Conservation (phyloP, 2,888 invertebrate species). For the Drosophila falleni region DNA sequence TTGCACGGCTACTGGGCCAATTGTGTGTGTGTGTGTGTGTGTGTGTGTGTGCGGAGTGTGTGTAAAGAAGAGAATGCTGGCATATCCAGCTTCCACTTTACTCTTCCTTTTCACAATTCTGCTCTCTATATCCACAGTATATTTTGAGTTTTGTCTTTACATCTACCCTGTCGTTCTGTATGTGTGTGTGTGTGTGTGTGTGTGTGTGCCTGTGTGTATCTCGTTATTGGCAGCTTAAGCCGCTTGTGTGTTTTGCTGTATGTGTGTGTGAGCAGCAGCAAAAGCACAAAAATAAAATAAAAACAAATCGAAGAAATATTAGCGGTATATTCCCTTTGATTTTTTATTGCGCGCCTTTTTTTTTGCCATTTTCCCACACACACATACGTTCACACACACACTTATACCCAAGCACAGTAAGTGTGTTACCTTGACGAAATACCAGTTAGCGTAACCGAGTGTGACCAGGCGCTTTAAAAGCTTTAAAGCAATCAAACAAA, state of each 20-base stretch:
- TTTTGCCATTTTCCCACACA: slow-evolving; percentile 20
- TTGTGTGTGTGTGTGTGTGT: slow-evolving; percentile 20
- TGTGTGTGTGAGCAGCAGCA: slow-evolving; percentile 27
- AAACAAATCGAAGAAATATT: slow-evolving; percentile 75
- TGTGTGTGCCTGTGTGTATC: slow-evolving; percentile 20
- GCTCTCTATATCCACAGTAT: slow-evolving; percentile 1
- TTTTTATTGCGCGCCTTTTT: slow-evolving; percentile 65
- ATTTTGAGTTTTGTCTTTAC: slow-evolving; percentile 17
- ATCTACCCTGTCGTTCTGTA: background rate
- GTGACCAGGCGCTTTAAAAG: slow-evolving; percentile 25
- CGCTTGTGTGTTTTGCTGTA: slow-evolving; percentile 24
- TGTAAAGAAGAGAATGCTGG: background rate
- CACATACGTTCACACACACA: slow-evolving; percentile 6
- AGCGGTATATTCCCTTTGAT: slow-evolving; percentile 71
- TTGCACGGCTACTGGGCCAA: slow-evolving; percentile 67
- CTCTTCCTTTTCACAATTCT: background rate
- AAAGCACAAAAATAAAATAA: slow-evolving; percentile 43
- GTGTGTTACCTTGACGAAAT: slow-evolving; percentile 19
- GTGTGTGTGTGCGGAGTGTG: background rate
- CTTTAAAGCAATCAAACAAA: slow-evolving; percentile 12
- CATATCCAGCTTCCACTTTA: no score
- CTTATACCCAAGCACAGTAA: background rate
- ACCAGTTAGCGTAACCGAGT: slow-evolving; percentile 17
- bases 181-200: background rate
- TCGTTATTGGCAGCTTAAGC: slow-evolving; percentile 41